A percentile compares a stretch with the other conserved stretches of the same genome.
Conservation (phyloP, 2,888 invertebrate species). For the Gymnocheta viridis region DNA sequence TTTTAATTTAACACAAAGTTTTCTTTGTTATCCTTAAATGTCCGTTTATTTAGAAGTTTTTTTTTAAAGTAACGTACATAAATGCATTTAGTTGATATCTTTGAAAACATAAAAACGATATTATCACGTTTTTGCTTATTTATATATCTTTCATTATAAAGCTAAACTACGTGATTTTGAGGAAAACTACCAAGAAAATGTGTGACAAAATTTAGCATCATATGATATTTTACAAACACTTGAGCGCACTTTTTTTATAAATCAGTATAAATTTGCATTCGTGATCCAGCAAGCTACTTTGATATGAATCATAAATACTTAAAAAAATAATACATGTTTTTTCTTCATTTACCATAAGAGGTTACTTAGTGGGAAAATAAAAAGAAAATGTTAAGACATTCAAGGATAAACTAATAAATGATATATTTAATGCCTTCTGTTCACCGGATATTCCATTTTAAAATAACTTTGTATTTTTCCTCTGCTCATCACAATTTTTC, state of each 20-base stretch:
- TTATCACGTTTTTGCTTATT: not conserved
- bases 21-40: too few species aligned
- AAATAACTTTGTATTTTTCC: not conserved
- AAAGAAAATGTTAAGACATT: too few species aligned
- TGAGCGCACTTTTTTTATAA: not conserved
- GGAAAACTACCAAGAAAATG: not conserved
- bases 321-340: not conserved
- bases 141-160: not conserved
- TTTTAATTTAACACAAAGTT: too few species aligned
- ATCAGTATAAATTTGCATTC: not conserved
- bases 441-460: not conserved
- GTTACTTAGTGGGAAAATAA: not conserved
- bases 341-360: not conserved
- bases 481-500: too few species aligned
- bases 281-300: not conserved
- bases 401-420: too few species aligned
- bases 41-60: too few species aligned
- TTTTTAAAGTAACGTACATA: too few species aligned
- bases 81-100: not conserved
- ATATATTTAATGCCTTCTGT: not conserved
- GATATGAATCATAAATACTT: not conserved
- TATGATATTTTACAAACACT: not conserved
- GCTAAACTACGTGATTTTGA: not conserved
- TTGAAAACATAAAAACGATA: not conserved
- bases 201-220: not conserved